These are phyloP conservation scores for Danaus plexippus DNA, from an alignment of 1,140 invertebrate genomes.

Conservation along the genomic window DNA sequence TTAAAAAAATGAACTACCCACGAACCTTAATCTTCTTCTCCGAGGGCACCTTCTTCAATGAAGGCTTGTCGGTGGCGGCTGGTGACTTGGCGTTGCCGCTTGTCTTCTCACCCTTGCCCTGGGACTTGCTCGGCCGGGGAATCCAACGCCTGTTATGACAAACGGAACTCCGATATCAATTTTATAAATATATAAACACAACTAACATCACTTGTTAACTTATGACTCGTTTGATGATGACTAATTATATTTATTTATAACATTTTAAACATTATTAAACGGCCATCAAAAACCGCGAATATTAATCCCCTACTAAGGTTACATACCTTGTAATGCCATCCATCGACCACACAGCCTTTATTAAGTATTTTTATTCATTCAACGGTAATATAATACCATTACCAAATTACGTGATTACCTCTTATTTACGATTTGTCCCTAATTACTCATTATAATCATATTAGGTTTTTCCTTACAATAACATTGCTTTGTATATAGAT, in stretches of 20 bases:
- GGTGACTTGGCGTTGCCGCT: constrained; percentile 59
- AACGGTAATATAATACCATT: too few species aligned
- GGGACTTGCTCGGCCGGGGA: constrained; percentile 87
- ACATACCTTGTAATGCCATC: constrained; percentile 17
- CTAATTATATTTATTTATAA: too few species aligned
- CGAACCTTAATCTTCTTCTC: constrained; percentile 86
- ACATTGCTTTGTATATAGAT: too few species aligned
- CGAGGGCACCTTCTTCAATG: constrained; percentile 81
- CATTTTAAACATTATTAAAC: too few species aligned
- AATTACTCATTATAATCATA: too few species aligned
- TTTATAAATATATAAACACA: constrained; percentile 1
- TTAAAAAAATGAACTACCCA: constrained; percentile 10
- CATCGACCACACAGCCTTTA: constrained; percentile 11
- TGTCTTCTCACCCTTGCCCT: constrained; percentile 88
- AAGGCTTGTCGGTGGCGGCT: constrained; percentile 68
- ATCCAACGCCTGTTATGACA: constrained; percentile 85
- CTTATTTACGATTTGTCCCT: too few species aligned
- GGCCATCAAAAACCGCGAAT: constrained; percentile 12
- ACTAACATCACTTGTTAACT: too few species aligned
- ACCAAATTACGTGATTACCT: too few species aligned
- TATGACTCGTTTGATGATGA: too few species aligned
- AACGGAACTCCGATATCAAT: constrained; percentile 1
- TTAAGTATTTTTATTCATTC: too few species aligned
- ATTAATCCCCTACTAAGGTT: constrained; percentile 13
- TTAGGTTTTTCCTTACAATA: too few species aligned